A percentile compares a stretch with the other conserved stretches of the same genome.
Conservation (phyloP, 2,797 vertebrate species). For the Phoeniculus purpureus region DNA sequence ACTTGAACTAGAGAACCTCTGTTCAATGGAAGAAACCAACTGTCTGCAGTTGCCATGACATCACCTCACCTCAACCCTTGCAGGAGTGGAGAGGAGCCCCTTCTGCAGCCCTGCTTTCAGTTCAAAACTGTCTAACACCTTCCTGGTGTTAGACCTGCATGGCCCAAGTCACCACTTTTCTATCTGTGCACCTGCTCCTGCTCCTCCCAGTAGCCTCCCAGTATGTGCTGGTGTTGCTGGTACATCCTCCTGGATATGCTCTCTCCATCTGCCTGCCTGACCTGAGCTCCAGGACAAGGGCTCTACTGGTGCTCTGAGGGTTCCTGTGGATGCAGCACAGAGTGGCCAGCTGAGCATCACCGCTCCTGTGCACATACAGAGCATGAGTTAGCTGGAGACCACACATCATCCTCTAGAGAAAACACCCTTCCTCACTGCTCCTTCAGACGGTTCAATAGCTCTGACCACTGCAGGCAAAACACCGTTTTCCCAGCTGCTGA, state of each 20-base stretch:
- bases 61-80: too few species aligned
- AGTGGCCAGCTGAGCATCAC: neutral
- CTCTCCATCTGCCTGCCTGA: neutral
- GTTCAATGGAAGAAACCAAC: neutral
- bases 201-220: neutral
- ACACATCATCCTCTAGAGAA: neutral
- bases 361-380: neutral
- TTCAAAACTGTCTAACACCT: neutral
- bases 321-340: rapidly evolving
- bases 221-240: neutral
- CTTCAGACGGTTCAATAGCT: neutral
- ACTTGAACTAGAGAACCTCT: neutral
- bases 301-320: neutral
- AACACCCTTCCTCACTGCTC: neutral
- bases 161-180: neutral
- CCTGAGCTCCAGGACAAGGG: neutral
- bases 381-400: neutral
- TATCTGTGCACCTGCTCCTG: too few species aligned
- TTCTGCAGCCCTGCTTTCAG: neutral
- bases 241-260: neutral
- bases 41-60: neutral
- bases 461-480: neutral
- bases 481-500: neutral
- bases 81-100: too few species aligned
- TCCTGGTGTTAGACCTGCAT: neutral